These are phyloP conservation scores for Podotricha telesiphe DNA, from an alignment of 2,888 invertebrate species.

Conservation along the genomic window DNA sequence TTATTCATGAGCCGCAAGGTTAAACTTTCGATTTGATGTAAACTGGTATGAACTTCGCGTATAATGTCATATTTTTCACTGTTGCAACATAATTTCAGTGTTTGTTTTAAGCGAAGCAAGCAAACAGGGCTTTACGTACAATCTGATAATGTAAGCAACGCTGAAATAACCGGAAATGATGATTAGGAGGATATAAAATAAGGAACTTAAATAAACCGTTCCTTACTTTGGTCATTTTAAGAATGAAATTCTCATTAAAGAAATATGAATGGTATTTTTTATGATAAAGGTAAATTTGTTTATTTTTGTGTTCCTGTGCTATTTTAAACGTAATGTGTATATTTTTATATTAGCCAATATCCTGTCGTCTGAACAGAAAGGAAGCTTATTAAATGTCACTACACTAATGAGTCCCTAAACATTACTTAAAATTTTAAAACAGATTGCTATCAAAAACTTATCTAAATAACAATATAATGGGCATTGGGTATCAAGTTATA, in stretches of 20 bases:
- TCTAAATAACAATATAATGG: not conserved
- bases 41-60: slow-evolving; percentile 47
- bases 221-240: no score
- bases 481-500: not conserved
- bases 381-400: no score
- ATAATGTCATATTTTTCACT: slow-evolving; percentile 50
- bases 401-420: no score
- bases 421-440: no score
- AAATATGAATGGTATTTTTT: no score
- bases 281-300: no score
- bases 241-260: no score
- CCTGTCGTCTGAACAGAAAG: no score
- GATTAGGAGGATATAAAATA: not conserved
- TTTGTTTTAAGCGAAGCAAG: slow-evolving; percentile 46
- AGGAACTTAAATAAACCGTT: no score
- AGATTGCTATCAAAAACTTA: not conserved
- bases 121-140: slow-evolving; percentile 39
- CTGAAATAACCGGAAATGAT: slow-evolving; percentile 10
- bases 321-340: no score
- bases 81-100: slow-evolving; percentile 49
- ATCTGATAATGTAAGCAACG: slow-evolving; percentile 30
- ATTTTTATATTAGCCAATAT: no score
- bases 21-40: slow-evolving; percentile 54
- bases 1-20: slow-evolving; percentile 42
- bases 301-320: no score